Percentiles rank a stretch among this genome's conserved stretches.
These are phyloP conservation scores for Macroteleia sp. DNA, from an alignment of 2,888 invertebrate species.

Conservation along the genomic window DNA sequence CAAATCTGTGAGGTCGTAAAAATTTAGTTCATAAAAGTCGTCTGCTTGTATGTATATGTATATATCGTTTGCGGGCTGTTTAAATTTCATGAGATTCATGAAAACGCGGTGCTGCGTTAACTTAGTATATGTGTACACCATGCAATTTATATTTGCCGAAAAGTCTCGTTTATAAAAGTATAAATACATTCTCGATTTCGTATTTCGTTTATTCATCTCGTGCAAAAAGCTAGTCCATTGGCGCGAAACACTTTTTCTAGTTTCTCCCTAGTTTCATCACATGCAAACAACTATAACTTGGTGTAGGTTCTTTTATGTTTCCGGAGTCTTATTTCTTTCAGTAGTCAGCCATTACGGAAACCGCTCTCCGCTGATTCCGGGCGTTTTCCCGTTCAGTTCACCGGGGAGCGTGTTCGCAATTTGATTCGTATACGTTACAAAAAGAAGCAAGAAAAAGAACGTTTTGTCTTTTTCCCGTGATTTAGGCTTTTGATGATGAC, in stretches of 20 bases:
- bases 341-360: slow-evolving; percentile 68
- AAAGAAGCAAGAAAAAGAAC: slow-evolving; percentile 15
- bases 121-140: neutral
- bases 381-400: no score
- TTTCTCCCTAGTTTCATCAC: slow-evolving; percentile 18
- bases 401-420: slow-evolving; percentile 12
- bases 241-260: slow-evolving; percentile 24
- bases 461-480: neutral
- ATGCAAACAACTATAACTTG: slow-evolving; percentile 14
- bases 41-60: neutral
- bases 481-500: slow-evolving; percentile 5
- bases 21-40: slow-evolving; percentile 15
- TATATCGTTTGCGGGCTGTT: slow-evolving; percentile 1
- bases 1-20: slow-evolving; percentile 3
- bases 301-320: slow-evolving; percentile 69
- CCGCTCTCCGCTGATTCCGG: slow-evolving; percentile 16
- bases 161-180: slow-evolving; percentile 42
- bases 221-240: slow-evolving; percentile 33
- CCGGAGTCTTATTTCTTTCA: slow-evolving; percentile 72
- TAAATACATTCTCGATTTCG: slow-evolving; percentile 34
- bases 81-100: slow-evolving; percentile 26
- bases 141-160: slow-evolving; percentile 21
- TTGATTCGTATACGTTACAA: slow-evolving; percentile 33
- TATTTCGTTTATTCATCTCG: slow-evolving; percentile 24
- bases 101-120: neutral